Evolutionary conservation across 2,797 vertebrate genomes (phyloP).

Genomic region (Intellagama lesueurii): DNA sequence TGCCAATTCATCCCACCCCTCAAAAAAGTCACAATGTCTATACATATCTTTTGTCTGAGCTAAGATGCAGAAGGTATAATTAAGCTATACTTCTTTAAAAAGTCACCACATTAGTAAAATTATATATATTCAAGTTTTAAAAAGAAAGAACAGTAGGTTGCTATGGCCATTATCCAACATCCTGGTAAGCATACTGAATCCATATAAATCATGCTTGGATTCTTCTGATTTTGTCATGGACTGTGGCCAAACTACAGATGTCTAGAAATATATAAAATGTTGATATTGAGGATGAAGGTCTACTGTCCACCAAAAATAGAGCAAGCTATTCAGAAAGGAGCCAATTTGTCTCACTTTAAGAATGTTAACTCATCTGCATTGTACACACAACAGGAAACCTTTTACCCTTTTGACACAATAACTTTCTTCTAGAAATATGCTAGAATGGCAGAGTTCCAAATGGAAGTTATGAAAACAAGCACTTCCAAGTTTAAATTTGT

Average conservation of each 20-base stretch:
- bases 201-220: neutral
- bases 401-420: slow-evolving; percentile 9
- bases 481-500: neutral
- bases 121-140: too few species aligned
- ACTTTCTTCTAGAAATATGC: neutral
- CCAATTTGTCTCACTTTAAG: neutral
- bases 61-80: neutral
- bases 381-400: neutral
- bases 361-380: neutral
- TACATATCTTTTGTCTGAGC: neutral
- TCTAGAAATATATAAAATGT: neutral
- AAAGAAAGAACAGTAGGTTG: too few species aligned
- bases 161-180: neutral
- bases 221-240: neutral
- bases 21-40: neutral
- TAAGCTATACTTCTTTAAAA: neutral
- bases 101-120: neutral
- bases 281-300: neutral
- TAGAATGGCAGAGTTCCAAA: neutral
- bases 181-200: neutral
- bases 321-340: neutral
- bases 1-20: neutral
- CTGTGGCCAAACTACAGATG: neutral
- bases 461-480: slow-evolving; percentile 21
- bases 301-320: neutral